A percentile compares a stretch with the other conserved stretches of the same genome.
Evolutionary conservation across 2,113 vertebrate species (phyloP).

Genomic region (Tympanuchus pallidicinctus): DNA sequence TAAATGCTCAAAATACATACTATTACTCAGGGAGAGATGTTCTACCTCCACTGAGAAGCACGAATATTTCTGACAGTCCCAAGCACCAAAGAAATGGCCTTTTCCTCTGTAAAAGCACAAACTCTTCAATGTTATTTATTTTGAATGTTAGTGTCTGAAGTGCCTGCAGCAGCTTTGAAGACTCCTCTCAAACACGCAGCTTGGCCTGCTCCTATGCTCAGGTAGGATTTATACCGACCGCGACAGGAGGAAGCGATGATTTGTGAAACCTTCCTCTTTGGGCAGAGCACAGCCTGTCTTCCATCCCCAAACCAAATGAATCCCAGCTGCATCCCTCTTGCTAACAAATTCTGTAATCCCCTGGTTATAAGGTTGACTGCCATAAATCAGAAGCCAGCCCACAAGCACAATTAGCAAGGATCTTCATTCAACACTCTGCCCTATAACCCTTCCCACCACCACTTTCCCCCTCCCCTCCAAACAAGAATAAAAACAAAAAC

Average conservation of each 20-base stretch:
- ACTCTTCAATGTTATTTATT: not conserved
- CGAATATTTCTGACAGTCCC: not conserved
- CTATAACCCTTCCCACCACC: too few species aligned
- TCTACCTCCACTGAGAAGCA: not conserved
- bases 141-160: not conserved
- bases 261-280: not conserved
- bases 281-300: not conserved
- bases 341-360: not conserved
- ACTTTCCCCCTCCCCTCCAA: not conserved
- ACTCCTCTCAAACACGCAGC: not conserved
- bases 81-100: not conserved
- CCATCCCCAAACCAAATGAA: not conserved
- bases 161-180: accelerated
- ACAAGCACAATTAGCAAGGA: accelerated
- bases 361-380: not conserved
- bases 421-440: not conserved
- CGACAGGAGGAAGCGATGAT: not conserved
- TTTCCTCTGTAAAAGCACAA: not conserved
- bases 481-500: not conserved
- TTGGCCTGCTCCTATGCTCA: accelerated
- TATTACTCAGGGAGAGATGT: not conserved
- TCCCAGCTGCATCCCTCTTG: not conserved
- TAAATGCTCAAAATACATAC: not conserved
- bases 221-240: not conserved
- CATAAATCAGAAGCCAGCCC: not conserved